phyloP scores from a whole-genome alignment of 2,888 invertebrate genomes.

The Noctua pronuba region DNA sequence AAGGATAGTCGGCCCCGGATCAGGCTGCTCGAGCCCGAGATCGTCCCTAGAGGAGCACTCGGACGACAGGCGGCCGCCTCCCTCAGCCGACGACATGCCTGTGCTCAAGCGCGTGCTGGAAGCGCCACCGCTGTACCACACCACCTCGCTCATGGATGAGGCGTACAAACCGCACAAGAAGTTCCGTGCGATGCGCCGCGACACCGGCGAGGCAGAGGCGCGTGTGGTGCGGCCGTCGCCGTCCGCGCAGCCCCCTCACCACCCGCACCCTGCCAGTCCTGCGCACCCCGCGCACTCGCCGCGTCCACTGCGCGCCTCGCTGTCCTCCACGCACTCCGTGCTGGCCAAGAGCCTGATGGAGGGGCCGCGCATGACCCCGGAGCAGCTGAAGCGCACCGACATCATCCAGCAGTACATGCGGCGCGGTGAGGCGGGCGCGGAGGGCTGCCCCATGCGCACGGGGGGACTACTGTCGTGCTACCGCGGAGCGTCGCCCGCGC shows the following conservation, averaged over 20 bases:
- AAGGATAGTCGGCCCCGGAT: slow-evolving; percentile 92
- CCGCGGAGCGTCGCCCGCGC: slow-evolving; percentile 86
- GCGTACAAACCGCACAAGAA: slow-evolving; percentile 99
- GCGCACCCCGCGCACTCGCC: slow-evolving; percentile 89
- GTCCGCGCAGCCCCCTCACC: slow-evolving; percentile 89
- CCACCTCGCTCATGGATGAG: slow-evolving; percentile 97
- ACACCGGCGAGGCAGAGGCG: slow-evolving; percentile 94
- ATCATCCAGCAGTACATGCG: slow-evolving; percentile 98
- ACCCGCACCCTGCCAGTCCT: slow-evolving; percentile 86
- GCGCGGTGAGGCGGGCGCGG: slow-evolving; percentile 92
- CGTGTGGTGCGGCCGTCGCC: slow-evolving; percentile 85
- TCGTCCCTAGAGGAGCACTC: slow-evolving; percentile 95
- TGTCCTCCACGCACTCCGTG: slow-evolving; percentile 97
- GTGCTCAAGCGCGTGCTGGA: slow-evolving; percentile 97
- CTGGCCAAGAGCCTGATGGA: slow-evolving; percentile 97
- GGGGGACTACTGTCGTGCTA: slow-evolving; percentile 81
- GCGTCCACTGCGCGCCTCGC: slow-evolving; percentile 89
- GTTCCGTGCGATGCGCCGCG: slow-evolving; percentile 96
- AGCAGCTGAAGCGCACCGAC: slow-evolving; percentile 97
- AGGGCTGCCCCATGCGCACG: slow-evolving; percentile 83
- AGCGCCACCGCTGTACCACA: slow-evolving; percentile 97
- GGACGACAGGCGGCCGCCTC: slow-evolving; percentile 90
- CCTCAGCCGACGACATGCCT: slow-evolving; percentile 96
- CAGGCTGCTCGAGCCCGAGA: slow-evolving; percentile 96
- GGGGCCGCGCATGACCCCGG: slow-evolving; percentile 98